Conservation (phyloP, 2,113 vertebrate genomes). For the Pontoporia blainvillei region DNA sequence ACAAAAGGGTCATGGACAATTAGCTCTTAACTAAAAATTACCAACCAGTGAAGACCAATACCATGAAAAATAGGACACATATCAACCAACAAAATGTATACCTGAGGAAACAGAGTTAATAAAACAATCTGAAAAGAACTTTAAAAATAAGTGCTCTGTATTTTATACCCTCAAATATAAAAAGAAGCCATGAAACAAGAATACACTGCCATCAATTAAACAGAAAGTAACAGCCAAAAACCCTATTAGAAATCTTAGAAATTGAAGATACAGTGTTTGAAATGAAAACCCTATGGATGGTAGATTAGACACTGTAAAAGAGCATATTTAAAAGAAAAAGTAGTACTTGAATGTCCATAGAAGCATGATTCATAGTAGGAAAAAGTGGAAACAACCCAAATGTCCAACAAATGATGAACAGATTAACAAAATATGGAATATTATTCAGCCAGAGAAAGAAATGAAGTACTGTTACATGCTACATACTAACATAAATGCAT, state of each 20-base stretch:
- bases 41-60: not conserved
- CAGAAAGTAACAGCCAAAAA: not conserved
- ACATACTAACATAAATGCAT: not conserved
- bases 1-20: not conserved
- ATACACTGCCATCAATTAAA: not conserved
- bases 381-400: not conserved
- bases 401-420: not conserved
- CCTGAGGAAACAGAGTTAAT: not conserved
- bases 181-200: not conserved
- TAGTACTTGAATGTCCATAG: not conserved
- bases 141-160: not conserved
- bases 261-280: not conserved
- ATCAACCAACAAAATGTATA: not conserved
- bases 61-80: not conserved
- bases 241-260: not conserved
- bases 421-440: not conserved
- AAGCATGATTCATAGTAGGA: not conserved
- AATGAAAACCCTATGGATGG: not conserved
- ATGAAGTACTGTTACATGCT: not conserved
- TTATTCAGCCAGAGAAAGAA: not conserved
- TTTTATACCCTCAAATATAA: not conserved
- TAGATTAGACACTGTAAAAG: not conserved
- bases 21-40: constrained; percentile 4
- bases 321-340: not conserved
- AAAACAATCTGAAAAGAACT: not conserved